phyloP scores from a whole-genome alignment of 2,113 vertebrate genomes.

The Halcyon senegalensis region DNA sequence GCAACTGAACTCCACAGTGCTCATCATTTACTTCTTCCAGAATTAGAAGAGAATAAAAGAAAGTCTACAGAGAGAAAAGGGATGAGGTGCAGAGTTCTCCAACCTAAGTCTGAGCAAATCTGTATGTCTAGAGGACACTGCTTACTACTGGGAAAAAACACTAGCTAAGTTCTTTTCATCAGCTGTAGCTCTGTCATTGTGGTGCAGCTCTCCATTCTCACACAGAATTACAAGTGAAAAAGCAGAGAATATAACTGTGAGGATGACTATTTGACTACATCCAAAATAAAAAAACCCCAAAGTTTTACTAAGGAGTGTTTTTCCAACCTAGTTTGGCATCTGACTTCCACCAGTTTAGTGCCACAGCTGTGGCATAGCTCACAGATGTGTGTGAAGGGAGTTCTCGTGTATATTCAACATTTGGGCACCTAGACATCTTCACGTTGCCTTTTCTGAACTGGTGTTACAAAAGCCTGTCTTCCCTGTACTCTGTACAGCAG shows the following conservation, averaged over 20 bases:
- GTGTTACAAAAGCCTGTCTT: background rate
- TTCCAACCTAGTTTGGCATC: background rate
- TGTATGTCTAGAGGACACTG: fast-evolving
- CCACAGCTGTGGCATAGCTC: background rate
- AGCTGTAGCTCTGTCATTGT: background rate
- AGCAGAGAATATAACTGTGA: background rate
- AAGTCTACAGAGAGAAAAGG: background rate
- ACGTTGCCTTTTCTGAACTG: background rate
- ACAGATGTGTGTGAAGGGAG: background rate
- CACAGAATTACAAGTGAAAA: background rate
- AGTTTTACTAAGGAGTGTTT: background rate
- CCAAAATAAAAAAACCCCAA: background rate
- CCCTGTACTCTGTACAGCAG: background rate
- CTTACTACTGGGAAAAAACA: background rate
- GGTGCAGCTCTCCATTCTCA: background rate
- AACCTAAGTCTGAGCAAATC: background rate
- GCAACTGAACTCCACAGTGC: background rate
- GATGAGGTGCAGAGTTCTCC: background rate
- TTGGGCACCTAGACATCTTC: background rate
- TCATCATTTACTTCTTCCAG: background rate
- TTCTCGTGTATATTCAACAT: background rate
- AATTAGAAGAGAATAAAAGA: background rate
- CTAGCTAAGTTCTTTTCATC: background rate
- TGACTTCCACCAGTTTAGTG: background rate
- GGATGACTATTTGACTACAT: background rate